A percentile compares a stretch with the other conserved stretches of the same genome.
Evolutionary conservation across 2,888 invertebrate species (phyloP).

Genomic region (Melitaea athalia): DNA sequence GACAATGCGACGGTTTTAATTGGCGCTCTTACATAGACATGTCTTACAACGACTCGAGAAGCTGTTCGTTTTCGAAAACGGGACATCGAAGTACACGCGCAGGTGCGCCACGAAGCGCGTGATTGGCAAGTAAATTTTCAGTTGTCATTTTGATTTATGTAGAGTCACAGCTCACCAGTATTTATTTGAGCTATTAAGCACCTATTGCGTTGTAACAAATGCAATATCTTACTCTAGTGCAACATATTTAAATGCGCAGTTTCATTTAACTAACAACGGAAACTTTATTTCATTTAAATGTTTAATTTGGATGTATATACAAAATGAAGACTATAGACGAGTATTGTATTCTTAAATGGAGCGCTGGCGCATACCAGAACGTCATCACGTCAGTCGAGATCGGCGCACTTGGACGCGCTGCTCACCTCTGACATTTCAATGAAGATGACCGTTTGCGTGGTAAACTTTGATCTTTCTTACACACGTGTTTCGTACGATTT

Average conservation of each 20-base stretch:
- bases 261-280: not conserved
- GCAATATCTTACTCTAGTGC: slow-evolving; percentile 1
- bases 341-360: too few relatives aligned
- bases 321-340: not conserved
- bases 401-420: slow-evolving; percentile 42
- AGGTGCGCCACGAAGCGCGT: slow-evolving; percentile 46
- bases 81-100: slow-evolving; percentile 45
- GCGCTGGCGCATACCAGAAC: slow-evolving; percentile 59
- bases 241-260: slow-evolving; percentile 5
- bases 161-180: slow-evolving; percentile 24
- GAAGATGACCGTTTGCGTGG: slow-evolving; percentile 68
- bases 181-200: slow-evolving; percentile 33
- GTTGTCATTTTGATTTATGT: slow-evolving; percentile 44
- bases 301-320: not conserved
- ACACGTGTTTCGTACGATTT: slow-evolving; percentile 65
- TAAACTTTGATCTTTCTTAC: slow-evolving; percentile 70
- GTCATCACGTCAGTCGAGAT: slow-evolving; percentile 42
- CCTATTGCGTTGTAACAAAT: slow-evolving; percentile 25
- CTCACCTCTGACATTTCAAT: slow-evolving; percentile 70
- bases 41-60: slow-evolving; percentile 43
- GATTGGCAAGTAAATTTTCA: slow-evolving; percentile 45
- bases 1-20: slow-evolving; percentile 64
- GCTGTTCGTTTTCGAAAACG: slow-evolving; percentile 47
- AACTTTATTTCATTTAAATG: slow-evolving; percentile 1
- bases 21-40: slow-evolving; percentile 55